Evolutionary conservation across 2,797 vertebrate species (phyloP).

Genomic region (Urophycis tenuis): DNA sequence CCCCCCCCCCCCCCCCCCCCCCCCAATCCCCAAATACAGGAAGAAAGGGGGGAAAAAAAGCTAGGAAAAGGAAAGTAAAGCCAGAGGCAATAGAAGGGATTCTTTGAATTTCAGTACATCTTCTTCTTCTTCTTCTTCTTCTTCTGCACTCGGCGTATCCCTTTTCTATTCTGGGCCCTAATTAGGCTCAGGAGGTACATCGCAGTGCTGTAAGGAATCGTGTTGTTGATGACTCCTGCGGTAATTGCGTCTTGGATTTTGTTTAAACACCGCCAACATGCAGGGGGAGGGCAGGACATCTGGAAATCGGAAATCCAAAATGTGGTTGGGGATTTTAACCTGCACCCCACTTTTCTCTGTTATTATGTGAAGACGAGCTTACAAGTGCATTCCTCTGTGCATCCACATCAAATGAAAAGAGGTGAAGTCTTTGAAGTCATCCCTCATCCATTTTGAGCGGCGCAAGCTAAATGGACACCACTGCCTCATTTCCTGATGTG

Average conservation of each 20-base stretch:
- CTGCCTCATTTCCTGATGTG: neutral
- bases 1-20: no score
- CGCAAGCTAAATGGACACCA: neutral
- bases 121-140: constrained; percentile 30
- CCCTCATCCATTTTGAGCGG: neutral
- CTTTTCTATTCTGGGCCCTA: constrained; percentile 49
- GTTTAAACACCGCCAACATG: neutral
- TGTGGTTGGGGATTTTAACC: constrained; percentile 12
- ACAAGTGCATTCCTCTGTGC: neutral
- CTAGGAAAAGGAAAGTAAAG: constrained; percentile 13
- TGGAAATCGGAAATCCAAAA: neutral
- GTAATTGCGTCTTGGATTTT: neutral
- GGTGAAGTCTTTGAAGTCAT: neutral
- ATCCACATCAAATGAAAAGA: neutral
- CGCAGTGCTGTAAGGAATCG: constrained; percentile 16
- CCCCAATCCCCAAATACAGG: constrained; percentile 37
- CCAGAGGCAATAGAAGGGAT: constrained; percentile 39
- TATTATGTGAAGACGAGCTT: neutral
- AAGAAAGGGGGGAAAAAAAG: neutral
- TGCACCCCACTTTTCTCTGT: neutral
- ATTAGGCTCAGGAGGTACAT: constrained; percentile 58
- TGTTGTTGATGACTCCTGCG: neutral
- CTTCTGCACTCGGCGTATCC: constrained; percentile 38
- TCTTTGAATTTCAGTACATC: constrained; percentile 49
- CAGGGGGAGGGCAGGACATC: neutral